phyloP scores from a whole-genome alignment of 2,888 invertebrate species.

The Matsumyia berberina region DNA sequence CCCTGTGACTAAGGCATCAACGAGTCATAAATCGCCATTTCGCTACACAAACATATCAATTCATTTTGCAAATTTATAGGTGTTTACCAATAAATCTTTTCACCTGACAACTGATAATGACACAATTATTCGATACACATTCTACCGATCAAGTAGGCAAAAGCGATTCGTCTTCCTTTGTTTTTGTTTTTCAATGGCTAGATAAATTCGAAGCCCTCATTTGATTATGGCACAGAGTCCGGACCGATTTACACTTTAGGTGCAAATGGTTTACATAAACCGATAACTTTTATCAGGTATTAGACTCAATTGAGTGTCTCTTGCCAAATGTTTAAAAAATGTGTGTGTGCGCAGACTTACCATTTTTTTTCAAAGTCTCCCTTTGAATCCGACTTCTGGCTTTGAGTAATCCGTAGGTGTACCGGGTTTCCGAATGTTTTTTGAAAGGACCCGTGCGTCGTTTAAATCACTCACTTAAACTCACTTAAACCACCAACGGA shows the following conservation, averaged over 20 bases:
- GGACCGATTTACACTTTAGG: not conserved
- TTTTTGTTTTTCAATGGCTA: constrained; percentile 3
- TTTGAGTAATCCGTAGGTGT: not conserved
- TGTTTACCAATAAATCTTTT: constrained; percentile 26
- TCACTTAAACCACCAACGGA: not conserved
- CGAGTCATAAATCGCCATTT: constrained; percentile 18
- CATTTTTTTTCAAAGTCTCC: constrained; percentile 22
- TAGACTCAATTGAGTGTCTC: not conserved
- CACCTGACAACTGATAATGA: constrained; percentile 37
- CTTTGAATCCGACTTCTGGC: not conserved
- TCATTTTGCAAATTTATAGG: constrained; percentile 12
- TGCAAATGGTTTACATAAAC: constrained; percentile 4
- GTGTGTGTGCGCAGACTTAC: constrained; percentile 25
- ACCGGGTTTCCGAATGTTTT: no score
- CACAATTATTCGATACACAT: not conserved
- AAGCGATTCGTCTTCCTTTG: constrained; percentile 12
- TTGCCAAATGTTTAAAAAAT: not conserved
- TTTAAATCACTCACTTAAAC: not conserved
- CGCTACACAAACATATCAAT: constrained; percentile 7
- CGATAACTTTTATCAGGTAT: not conserved
- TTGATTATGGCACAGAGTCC: not conserved
- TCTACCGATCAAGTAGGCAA: constrained; percentile 5
- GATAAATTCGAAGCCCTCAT: not conserved
- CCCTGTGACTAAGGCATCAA: not conserved
- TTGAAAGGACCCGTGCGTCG: no score